Base-by-base conservation (phyloP, 1,140 invertebrate species). In the Drosophila obscura region DNA sequence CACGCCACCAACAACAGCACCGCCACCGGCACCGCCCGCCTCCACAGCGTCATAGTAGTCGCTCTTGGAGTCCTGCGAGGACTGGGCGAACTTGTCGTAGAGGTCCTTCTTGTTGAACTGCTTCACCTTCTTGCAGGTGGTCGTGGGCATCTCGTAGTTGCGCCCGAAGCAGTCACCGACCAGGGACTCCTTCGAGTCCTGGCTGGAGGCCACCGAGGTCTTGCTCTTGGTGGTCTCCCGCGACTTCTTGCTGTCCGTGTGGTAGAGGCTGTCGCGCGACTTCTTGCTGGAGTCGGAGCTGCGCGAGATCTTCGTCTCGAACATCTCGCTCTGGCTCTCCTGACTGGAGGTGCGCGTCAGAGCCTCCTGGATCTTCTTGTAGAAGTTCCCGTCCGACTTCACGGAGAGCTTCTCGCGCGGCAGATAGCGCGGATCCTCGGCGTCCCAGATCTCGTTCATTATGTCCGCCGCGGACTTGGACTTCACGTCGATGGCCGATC, bases 311-410 rank as follows among this genome's bases (percentile, higher is more conserved):
- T 94, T 94, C 0, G 94, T 93, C 77, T 95, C 94, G 65, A 94
- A 94, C 68, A 94, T 93, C 76, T 95, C 94, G 65, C 94, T 95
- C 71, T 94, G 94, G 13, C 94, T 95, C 78, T 95, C 94, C 60
- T 94, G 93, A 84, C 94, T 95, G 0, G 94, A 95, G 8, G 94
- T 94, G 22, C 94, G 92, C 2, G 94, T 95, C 19, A 94, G 92
- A 7, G 92, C 92, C 15, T 94, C 92, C 73, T 94, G 94, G 44
- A 95, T 94, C 69, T 94, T 94, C 69, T 94, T 94, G 75, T 95
- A 95, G 78, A 94, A 95, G 73, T 93, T 94, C 1, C 94, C 94
- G 79, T 95, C 94, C 0, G 94, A 95, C 80, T 95, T 93, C 13
- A 95, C 93, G 1, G 94, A 94, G 5, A 95, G 92, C 63, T 95